Evolutionary conservation across 1,140 invertebrate genomes (phyloP).

Genomic region (Calycopis cecrops): DNA sequence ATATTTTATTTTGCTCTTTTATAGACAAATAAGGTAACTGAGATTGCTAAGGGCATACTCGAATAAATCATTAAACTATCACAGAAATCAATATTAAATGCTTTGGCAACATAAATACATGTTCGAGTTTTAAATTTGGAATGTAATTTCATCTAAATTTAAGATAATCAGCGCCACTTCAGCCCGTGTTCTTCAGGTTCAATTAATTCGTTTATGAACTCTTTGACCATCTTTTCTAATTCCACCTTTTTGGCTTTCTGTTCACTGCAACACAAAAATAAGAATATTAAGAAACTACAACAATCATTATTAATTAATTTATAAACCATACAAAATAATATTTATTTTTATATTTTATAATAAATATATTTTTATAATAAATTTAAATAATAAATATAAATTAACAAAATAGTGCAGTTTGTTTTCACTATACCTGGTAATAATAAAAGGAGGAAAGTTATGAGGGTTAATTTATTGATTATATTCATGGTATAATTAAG

Average conservation of each 20-base stretch:
- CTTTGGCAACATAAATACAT: conserved; percentile 16
- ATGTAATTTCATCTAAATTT: too few relatives aligned
- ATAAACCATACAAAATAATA: too few relatives aligned
- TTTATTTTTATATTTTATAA: too few relatives aligned
- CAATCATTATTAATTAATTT: too few relatives aligned
- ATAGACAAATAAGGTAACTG: neutral
- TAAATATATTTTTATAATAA: too few relatives aligned
- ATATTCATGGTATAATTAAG: too few relatives aligned
- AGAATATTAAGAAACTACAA: neutral
- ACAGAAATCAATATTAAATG: conserved; percentile 14
- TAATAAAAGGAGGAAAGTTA: too few relatives aligned
- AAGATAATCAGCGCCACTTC: conserved; percentile 56
- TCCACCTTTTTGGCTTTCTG: conserved; percentile 77
- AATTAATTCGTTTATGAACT: conserved; percentile 87
- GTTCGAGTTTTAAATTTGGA: neutral
- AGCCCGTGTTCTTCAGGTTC: conserved; percentile 86
- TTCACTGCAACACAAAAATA: conserved; percentile 78
- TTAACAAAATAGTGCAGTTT: too few relatives aligned
- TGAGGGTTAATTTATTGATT: too few relatives aligned
- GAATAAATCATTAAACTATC: conserved; percentile 13
- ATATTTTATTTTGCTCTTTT: neutral
- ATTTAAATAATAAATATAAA: too few relatives aligned
- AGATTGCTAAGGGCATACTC: conserved; percentile 6
- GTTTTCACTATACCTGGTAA: too few relatives aligned
- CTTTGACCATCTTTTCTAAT: conserved; percentile 85